A percentile compares a stretch with the other conserved stretches of the same genome.
Conservation (phyloP, 1,140 invertebrate species). For the Drosophila repletoides region DNA sequence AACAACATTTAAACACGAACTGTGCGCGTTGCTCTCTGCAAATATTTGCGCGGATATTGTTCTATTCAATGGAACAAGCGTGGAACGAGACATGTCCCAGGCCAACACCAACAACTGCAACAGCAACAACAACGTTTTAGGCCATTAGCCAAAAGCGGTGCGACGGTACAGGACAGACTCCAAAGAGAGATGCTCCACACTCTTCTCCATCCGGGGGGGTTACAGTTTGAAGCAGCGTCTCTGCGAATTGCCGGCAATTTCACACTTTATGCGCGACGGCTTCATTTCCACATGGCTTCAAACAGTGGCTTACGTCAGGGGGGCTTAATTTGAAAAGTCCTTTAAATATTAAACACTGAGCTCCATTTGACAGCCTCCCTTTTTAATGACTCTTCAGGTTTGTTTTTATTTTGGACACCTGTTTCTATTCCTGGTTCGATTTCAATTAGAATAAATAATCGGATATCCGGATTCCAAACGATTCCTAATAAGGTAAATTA, state of each 20-base stretch:
- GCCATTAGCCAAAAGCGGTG: conserved; percentile 40
- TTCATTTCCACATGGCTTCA: conserved; percentile 72
- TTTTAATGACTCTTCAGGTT: too few relatives aligned
- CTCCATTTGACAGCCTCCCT: too few relatives aligned
- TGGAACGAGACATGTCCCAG: conserved; percentile 37
- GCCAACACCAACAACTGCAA: neutral
- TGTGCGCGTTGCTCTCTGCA: conserved; percentile 63
- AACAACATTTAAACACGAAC: conserved; percentile 60
- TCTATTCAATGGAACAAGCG: conserved; percentile 73
- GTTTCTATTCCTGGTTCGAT: too few relatives aligned
- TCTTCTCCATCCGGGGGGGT: conserved; percentile 3
- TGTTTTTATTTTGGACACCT: too few relatives aligned
- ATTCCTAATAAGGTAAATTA: too few relatives aligned
- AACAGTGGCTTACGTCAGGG: too few relatives aligned
- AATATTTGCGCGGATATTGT: conserved; percentile 80
- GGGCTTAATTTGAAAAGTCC: too few relatives aligned
- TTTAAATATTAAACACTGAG: too few relatives aligned
- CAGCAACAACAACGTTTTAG: conserved; percentile 22
- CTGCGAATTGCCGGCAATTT: conserved; percentile 80
- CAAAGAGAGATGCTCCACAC: neutral
- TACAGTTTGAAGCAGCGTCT: conserved; percentile 56
- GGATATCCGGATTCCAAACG: too few relatives aligned
- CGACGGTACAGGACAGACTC: neutral
- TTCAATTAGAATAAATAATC: too few relatives aligned
- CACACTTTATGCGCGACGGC: conserved; percentile 81